Evolutionary conservation across 2,888 invertebrate genomes (phyloP), one percentile per base, ranked within the genome.

Genomic region (Hypselothyrea guttata): DNA sequence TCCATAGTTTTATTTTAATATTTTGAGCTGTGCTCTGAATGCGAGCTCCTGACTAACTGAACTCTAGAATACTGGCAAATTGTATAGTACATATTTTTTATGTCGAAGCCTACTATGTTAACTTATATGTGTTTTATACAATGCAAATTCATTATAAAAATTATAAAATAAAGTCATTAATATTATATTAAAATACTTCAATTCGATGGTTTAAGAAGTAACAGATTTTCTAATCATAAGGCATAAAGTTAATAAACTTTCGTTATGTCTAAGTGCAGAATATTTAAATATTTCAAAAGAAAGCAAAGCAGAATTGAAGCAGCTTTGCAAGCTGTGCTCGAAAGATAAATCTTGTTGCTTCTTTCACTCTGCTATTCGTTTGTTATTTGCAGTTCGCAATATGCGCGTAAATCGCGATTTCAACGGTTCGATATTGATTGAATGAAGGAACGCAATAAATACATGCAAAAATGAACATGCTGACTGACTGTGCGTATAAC

Each of bases 391-490:
- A 22, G 22, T 22, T 22, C 5, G 76, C 84, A 83, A 83, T 83
- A 81, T 84, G 84, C 77, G 77, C 84, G 83, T 69, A 82, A 79
- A 79, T 84, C 78, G 84, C 72, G 78, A 78, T 84, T 84, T 82
- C 84, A 84, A 78, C 68, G 59, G 72, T 75, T 75, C 75, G 82
- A 79, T 84, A 84, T 69, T 69, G 68, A 71, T 69, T 77, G 78
- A 84, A 77, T 82, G 84, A 82, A 59, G 71, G 82, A 75, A 83
- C 79, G 72, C 76, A 22, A 22, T 22, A 22, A 4, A 70, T 73
- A 64, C 59, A 65, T 47, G 22, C 51, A 52, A 16, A 7, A 41
- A 33, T 61, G 61, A 44, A 47, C 41, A 48, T 15, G 37, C 16
- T 37, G 12, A 33, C 1, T 40, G 22, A n/a, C 16, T 40, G 22